Conservation (phyloP, 2,797 vertebrate genomes). For the Sebastiscus albofasciatus region DNA sequence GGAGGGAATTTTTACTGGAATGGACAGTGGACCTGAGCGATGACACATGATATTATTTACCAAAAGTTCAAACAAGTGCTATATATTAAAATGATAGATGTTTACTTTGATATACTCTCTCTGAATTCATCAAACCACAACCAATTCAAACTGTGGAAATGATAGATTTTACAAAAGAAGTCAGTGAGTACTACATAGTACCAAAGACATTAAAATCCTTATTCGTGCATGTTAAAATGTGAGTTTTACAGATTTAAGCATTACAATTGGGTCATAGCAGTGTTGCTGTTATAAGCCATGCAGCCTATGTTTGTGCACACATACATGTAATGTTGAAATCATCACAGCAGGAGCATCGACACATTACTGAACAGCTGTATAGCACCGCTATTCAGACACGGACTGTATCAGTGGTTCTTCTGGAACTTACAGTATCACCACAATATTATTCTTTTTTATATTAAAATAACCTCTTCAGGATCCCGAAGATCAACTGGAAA, state of each 20-base stretch:
- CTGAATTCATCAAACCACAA: not conserved
- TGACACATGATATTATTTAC: not conserved
- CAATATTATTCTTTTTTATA: no score
- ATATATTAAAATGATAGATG: not conserved
- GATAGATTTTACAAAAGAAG: not conserved
- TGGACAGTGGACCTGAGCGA: constrained; percentile 66
- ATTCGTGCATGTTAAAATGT: not conserved
- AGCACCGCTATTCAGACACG: not conserved
- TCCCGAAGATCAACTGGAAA: no score
- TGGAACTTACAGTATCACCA: not conserved
- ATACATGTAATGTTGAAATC: not conserved
- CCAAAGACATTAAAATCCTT: not conserved
- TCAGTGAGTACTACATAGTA: not conserved
- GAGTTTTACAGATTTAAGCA: not conserved
- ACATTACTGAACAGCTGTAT: not conserved
- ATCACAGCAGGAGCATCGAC: not conserved
- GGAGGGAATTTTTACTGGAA: constrained; percentile 75
- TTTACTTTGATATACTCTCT: not conserved
- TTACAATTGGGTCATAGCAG: not conserved
- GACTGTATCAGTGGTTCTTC: not conserved
- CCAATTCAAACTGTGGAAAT: not conserved
- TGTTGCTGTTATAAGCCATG: not conserved
- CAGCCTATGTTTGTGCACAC: not conserved
- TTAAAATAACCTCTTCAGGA: not conserved
- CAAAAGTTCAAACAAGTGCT: not conserved